Percentiles rank a stretch among this genome's conserved stretches.
phyloP scores from a whole-genome alignment of 2,113 vertebrate genomes.

The Saccopteryx leptura region DNA sequence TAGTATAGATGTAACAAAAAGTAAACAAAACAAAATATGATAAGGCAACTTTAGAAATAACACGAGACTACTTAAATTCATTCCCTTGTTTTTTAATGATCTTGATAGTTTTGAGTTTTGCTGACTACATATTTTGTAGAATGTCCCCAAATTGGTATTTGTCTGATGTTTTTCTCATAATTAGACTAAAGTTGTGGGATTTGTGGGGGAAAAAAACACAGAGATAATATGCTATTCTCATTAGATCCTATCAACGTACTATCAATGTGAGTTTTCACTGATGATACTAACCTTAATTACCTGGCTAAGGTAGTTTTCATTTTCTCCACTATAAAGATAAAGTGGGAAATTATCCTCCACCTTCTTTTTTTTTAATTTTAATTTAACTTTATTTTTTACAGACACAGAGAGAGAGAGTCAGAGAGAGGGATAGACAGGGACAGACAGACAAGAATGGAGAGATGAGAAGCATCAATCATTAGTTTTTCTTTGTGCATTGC shows the following conservation, averaged over 20 bases:
- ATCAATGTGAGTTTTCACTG: neutral
- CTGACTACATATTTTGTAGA: neutral
- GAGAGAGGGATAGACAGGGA: too few species aligned
- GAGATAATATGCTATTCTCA: neutral
- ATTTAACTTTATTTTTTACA: too few species aligned
- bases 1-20: neutral
- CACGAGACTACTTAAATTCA: neutral
- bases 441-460: too few species aligned
- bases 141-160: neutral
- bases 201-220: neutral
- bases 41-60: neutral
- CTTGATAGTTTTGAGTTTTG: neutral
- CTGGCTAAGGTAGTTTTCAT: neutral
- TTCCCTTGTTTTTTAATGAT: neutral
- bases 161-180: neutral
- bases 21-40: neutral
- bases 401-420: too few species aligned
- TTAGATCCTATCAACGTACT: neutral
- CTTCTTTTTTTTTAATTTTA: neutral
- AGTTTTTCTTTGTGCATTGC: too few species aligned
- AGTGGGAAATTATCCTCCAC: neutral
- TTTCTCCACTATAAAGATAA: neutral
- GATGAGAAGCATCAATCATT: too few species aligned
- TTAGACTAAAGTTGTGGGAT: neutral
- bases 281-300: neutral